Base-by-base conservation (phyloP, 2,113 vertebrate species). In the Pelobates fuscus region DNA sequence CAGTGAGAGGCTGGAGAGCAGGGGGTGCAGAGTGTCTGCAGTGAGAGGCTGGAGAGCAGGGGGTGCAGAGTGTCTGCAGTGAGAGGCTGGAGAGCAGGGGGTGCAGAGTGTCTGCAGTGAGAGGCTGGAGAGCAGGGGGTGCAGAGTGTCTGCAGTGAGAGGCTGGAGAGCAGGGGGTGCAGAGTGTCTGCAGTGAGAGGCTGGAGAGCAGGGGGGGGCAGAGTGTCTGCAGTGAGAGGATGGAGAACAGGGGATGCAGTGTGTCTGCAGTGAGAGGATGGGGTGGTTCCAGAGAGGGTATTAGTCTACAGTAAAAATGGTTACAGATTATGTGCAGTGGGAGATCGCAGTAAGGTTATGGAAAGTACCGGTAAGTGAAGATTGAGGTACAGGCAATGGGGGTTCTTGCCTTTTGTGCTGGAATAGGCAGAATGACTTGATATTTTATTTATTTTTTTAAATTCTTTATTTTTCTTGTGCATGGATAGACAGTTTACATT, bases 121-220 rank as follows among this genome's bases (percentile, higher is more conserved):
- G 17, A 2, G 1, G 20, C 2, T 21, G 62, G n/a, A 23, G 62
- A 32, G 30, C 4, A 32, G 30, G 32, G 32, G 32, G 32, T 37
- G 32, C 32, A 37, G 32, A 37, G 37, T 25, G 41, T 1, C 11
- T 14, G n/a, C n/a, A n/a, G 23, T 14, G 63, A 6, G n/a, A 7
- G 5, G 14, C 12, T 0, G 17, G 25, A 0, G 44, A 43, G 23
- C 2, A 7, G 2, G 1, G 29, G 29, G 14, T 17, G 1, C 1
- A 27, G 29, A 1, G 1, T 37, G 4, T 20, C 3, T 6, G 8
- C 6, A 3, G 1, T 2, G 2, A 0, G n/a, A 2, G 2, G 20
- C 2, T 11, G 30, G 32, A 12, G 62, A 11, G 12, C 11, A 8
- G 21, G 14, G 37, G 62, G 11, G 7, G 25, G 46, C 3, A 12